Evolutionary conservation across 1,140 invertebrate species (phyloP).

Genomic region (Aphaenogaster ashmeadi): DNA sequence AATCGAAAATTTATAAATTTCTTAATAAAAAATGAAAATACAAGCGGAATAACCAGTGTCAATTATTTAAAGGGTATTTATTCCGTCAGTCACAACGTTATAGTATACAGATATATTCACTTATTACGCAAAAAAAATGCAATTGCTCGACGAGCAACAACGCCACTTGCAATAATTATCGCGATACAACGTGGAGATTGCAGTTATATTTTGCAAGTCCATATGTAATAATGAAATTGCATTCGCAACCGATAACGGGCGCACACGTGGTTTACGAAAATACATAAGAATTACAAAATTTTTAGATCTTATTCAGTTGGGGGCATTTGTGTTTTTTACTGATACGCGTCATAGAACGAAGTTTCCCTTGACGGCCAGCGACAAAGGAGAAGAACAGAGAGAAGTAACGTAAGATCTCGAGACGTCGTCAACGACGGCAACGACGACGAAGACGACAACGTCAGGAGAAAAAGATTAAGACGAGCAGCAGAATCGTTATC

Average conservation of each 20-base stretch:
- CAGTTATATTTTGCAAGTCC: slow-evolving; percentile 33
- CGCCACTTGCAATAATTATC: slow-evolving; percentile 28
- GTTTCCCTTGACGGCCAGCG: slow-evolving; percentile 23
- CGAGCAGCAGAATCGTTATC: slow-evolving; percentile 70
- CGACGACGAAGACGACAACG: background rate
- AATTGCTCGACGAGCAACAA: slow-evolving; percentile 14
- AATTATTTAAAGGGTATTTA: background rate
- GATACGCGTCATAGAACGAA: slow-evolving; percentile 47
- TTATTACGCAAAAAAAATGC: background rate
- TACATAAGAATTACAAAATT: slow-evolving; percentile 49
- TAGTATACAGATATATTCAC: background rate
- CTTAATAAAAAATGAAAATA: background rate
- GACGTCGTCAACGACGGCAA: slow-evolving; percentile 23
- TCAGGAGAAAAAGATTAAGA: slow-evolving; percentile 58
- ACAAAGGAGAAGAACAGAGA: slow-evolving; percentile 3
- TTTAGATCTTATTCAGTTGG: background rate
- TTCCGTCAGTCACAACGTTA: background rate
- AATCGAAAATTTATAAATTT: background rate
- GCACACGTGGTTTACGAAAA: slow-evolving; percentile 4
- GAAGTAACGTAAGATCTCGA: slow-evolving; percentile 5
- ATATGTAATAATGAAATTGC: slow-evolving; percentile 43
- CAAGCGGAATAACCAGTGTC: background rate
- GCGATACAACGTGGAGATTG: slow-evolving; percentile 29
- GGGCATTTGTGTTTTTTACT: slow-evolving; percentile 20
- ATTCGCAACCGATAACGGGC: slow-evolving; percentile 35